These are phyloP conservation scores for Caenorhabditis macrosperma DNA, from an alignment of 2,888 invertebrate species.

Conservation along the genomic window DNA sequence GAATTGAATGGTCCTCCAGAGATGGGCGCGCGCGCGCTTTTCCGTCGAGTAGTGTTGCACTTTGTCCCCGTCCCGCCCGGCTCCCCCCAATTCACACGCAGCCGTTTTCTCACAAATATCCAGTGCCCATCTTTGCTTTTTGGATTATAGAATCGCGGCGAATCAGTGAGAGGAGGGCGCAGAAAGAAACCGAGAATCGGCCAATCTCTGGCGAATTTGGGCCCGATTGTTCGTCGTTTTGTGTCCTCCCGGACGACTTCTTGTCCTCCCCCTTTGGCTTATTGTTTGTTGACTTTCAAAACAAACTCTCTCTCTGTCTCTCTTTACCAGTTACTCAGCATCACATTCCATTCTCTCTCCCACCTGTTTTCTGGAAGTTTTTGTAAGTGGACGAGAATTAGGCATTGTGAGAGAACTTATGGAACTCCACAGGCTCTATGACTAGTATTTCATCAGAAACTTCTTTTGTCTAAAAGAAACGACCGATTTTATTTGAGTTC, in stretches of 20 bases:
- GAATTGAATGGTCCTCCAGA: conserved; percentile 59
- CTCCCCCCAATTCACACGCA: not conserved
- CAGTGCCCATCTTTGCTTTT: conserved; percentile 37
- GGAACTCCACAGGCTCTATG: too few species aligned
- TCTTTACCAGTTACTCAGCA: not conserved
- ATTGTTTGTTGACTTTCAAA: conserved; percentile 4
- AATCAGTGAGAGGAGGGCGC: not conserved
- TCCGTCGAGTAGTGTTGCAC: not conserved
- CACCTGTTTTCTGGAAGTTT: not conserved
- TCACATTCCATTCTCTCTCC: not conserved
- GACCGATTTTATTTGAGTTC: too few species aligned
- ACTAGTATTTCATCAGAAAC: too few species aligned
- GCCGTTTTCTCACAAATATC: conserved; percentile 33
- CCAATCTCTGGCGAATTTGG: conserved; percentile 20
- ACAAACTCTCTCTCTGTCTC: not conserved
- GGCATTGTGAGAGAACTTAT: too few species aligned
- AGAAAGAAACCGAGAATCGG: conserved; percentile 5
- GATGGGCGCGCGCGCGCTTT: conserved; percentile 11
- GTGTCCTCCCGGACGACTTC: conserved; percentile 20
- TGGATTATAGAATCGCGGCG: conserved; percentile 32
- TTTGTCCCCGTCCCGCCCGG: not conserved
- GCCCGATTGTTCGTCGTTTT: conserved; percentile 38
- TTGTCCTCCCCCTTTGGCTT: conserved; percentile 9
- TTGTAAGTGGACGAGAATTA: too few species aligned
- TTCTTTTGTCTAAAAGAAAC: too few species aligned